Evolutionary conservation across 1,140 invertebrate genomes (phyloP), one percentile per base, ranked within the genome.

Genomic region (Homalodisca vitripennis): DNA sequence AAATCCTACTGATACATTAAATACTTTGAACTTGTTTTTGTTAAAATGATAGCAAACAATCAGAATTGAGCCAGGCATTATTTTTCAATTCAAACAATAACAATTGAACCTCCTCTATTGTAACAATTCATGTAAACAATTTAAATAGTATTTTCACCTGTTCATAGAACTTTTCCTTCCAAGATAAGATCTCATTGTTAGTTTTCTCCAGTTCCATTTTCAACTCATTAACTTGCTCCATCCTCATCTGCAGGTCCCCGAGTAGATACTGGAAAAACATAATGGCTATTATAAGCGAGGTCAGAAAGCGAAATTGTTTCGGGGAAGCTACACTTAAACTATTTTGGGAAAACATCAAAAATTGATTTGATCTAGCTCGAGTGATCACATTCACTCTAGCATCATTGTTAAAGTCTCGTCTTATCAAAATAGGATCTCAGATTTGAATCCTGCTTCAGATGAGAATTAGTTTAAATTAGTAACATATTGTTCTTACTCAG

Each of bases 161-260:
- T 29, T 60, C 55, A 29, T 60, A 60, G 27, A 22, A 60, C 24
- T 30, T 60, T 60, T 60, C 55, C n/a, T 60, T 60, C 55, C 55
- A 60, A 2, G 55, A 27, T 12, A 60, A 10, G 6, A n/a, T 60
- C 29, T 60, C 55, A 60, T 60, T 60, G 27, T 13, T 60, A 10
- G n/a, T 1, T 27, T 60, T 60, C n/a, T 60, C 55, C 24, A 60
- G 55, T 60, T 60, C 55, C 14, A 13, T 2, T n/a, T 60, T 60
- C 2, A 60, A 26, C 26, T 60, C 55, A 27, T 60, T 60, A 6
- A 60, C 26, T n/a, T 60, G 55, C 3, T 60, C 55, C n/a, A 72
- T 55, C 30, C 72, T 69, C 57, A 71, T 72, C 20, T 69, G 63
- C 34, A 74, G 60, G 27, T 70, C 68, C 48, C 70, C 68, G 2